Evolutionary conservation across 2,797 vertebrate genomes (phyloP).

Genomic region (Sarcoramphus papa): DNA sequence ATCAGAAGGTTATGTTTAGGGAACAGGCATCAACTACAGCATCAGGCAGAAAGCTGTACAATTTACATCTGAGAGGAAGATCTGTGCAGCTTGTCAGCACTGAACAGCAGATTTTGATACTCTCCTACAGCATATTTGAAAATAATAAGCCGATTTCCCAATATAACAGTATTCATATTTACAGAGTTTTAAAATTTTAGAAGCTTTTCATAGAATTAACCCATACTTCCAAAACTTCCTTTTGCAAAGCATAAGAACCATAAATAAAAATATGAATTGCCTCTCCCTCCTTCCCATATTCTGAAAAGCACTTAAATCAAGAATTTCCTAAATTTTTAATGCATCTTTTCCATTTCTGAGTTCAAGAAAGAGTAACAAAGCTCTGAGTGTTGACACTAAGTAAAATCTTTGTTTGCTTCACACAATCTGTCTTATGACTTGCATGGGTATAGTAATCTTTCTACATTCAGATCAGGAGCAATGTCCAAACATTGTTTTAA

Average conservation of each 20-base stretch:
- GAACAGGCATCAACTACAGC: background rate
- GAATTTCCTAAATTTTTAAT: background rate
- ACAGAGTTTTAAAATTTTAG: background rate
- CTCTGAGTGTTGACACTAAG: background rate
- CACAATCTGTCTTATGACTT: background rate
- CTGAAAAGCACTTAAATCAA: background rate
- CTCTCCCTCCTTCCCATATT: background rate
- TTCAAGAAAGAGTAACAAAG: background rate
- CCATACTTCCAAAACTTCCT: background rate
- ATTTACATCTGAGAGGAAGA: background rate
- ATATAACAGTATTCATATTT: background rate
- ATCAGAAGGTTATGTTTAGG: background rate
- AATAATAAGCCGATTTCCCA: background rate
- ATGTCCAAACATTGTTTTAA: background rate
- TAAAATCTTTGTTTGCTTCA: background rate
- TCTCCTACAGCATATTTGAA: background rate
- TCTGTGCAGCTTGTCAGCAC: background rate
- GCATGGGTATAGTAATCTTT: background rate
- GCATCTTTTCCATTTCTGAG: background rate
- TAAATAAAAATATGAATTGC: background rate
- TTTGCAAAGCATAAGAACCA: background rate
- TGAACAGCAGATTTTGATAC: background rate
- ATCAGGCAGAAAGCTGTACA: background rate
- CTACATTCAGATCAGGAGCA: background rate
- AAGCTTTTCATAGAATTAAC: background rate